Percentiles rank a stretch among this genome's conserved stretches.
Conservation (phyloP, 2,888 invertebrate species). For the Apoda limacodes region DNA sequence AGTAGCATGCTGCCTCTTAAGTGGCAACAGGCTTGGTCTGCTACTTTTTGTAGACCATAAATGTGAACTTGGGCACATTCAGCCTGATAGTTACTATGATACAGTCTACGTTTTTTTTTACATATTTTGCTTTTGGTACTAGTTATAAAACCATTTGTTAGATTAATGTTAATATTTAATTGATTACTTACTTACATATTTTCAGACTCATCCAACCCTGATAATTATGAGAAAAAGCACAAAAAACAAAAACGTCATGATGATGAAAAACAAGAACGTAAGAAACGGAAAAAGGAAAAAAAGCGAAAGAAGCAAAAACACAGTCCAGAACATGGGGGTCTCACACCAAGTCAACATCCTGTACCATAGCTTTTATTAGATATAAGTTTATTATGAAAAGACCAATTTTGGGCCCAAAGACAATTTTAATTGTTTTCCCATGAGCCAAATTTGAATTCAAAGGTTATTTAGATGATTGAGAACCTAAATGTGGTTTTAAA, state of each 20-base stretch:
- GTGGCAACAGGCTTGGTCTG: no score
- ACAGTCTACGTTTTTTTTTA: not conserved
- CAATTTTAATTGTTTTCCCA: no score
- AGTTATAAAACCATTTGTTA: no score
- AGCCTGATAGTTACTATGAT: no score
- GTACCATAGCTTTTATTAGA: conserved; percentile 19
- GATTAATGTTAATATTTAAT: no score
- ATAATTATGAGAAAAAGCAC: conserved; percentile 94
- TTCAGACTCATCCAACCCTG: conserved; percentile 74
- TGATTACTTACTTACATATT: conserved; percentile 11
- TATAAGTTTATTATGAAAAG: conserved; percentile 22
- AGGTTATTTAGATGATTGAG: no score
- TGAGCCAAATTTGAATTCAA: no score
- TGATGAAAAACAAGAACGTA: conserved; percentile 88
- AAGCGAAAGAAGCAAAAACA: conserved; percentile 95
- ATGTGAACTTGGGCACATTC: no score
- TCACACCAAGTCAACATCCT: conserved; percentile 61
- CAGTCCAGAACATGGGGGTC: conserved; percentile 87
- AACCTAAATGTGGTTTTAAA: no score
- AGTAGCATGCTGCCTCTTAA: no score
- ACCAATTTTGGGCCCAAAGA: conserved; percentile 20
- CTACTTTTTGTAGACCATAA: no score
- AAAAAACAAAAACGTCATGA: conserved; percentile 95
- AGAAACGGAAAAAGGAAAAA: conserved; percentile 95
- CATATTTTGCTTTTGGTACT: no score